Base-by-base conservation (phyloP, 2,797 vertebrate species). In the Harpagifer antarcticus region DNA sequence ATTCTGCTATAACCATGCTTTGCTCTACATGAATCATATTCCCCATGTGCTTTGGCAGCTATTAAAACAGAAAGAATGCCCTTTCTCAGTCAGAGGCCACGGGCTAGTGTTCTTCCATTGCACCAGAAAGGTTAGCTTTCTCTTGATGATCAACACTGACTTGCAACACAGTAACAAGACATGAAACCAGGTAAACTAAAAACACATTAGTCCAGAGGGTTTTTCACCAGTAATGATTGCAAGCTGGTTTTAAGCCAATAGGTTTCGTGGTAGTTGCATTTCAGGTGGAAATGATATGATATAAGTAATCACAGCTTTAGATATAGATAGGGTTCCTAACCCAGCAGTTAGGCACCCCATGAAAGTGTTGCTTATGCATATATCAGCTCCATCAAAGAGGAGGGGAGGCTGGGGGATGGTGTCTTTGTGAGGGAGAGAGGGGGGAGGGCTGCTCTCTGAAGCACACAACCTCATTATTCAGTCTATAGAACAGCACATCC, bases 391-490 rank as follows among this genome's bases (percentile, higher is more conserved):
- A 95, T 95, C 93, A 94, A 94, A 94, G 87, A 78, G 79, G 69
- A 81, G 79, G 78, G 79, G 76, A 83, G 86, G 83, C 69, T 89
- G 91, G 92, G 92, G 90, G 88, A 85, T 83, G 90, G 92, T 85
- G 85, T 90, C 87, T 91, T 91, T 92, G 90, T 92, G 73, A 81
- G 86, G 71, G 63, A 50, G 68, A 58, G 66, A 47, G 60, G 52
- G 74, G 74, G 67, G 81, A 16, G 65, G 87, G 86, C 15, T 88
- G 84, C 79, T 91, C 91, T 92, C 74, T 94, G 92, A 93, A 92
- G 91, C 92, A 93, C 92, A 94, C 92, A 94, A 94, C 92, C 93
- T 94, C 93, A 95, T 95, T 94, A 94, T 95, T 94, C 93, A 94
- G 91, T 94, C 93, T 94, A 94, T 94, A 93, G 92, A 94, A 94